phyloP scores from a whole-genome alignment of 2,888 invertebrate genomes.

The Papilio demoleus region DNA sequence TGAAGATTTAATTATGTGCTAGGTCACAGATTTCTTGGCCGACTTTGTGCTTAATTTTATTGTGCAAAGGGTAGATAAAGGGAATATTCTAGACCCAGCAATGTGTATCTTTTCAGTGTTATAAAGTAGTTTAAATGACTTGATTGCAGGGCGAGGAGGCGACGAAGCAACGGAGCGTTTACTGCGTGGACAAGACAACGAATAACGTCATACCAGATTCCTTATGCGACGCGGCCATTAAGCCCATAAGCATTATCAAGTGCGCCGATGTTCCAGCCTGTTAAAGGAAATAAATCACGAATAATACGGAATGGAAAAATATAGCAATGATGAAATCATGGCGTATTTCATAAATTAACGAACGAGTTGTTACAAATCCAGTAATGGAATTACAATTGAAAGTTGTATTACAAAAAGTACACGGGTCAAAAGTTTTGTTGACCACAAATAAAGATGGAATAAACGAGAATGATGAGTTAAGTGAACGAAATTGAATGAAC shows the following conservation, averaged over 20 bases:
- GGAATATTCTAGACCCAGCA: too few species aligned
- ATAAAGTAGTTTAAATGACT: too few species aligned
- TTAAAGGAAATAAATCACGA: constrained; percentile 50
- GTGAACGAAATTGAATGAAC: constrained; percentile 32
- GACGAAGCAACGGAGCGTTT: constrained; percentile 86
- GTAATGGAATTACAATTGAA: constrained; percentile 21
- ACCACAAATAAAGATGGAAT: constrained; percentile 10
- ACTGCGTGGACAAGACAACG: constrained; percentile 90
- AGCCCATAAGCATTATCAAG: constrained; percentile 87
- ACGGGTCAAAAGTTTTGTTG: not conserved
- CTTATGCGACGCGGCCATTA: constrained; percentile 86
- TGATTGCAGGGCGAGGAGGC: constrained; percentile 81
- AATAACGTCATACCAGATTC: constrained; percentile 88
- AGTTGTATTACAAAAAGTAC: not conserved
- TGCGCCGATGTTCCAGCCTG: constrained; percentile 83
- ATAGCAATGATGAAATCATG: constrained; percentile 20
- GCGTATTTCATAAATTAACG: constrained; percentile 22
- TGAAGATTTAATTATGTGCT: too few species aligned
- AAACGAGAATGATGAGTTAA: constrained; percentile 24
- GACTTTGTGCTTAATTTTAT: too few species aligned
- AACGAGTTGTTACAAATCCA: constrained; percentile 23
- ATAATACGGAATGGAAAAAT: constrained; percentile 20
- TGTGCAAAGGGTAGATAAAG: too few species aligned
- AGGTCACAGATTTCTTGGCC: too few species aligned
- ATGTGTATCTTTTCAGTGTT: too few species aligned